Base-by-base conservation (phyloP, 2,113 vertebrate genomes). In the Triplophysa dalaica region DNA sequence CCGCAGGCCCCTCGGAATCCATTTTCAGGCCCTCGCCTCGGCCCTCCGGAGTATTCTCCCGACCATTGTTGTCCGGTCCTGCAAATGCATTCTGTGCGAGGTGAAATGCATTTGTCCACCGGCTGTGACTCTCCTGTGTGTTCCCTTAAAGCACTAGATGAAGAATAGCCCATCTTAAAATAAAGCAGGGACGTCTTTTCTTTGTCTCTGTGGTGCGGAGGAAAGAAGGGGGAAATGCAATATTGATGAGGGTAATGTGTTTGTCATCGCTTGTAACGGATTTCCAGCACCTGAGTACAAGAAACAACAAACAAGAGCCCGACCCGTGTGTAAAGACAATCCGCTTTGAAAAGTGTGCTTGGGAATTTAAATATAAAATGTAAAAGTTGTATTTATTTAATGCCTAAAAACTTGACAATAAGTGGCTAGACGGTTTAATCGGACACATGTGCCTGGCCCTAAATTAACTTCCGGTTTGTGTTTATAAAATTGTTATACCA, bases 211-310 rank as follows among this genome's bases (percentile, higher is more conserved):
- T 81, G 82, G 86, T 84, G 85, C 89, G 87, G 89, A 87, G 86
- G 84, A 87, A 90, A 90, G 91, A 87, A 75, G 78, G 82, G 86
- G 26, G 72, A 73, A 83, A 93, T 97, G 93, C 92, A 95, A 94
- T 98, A 97, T 96, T 95, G 93, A 98, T 97, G 93, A 87, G 87
- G 64, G 73, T 93, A 94, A 96, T 94, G 91, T 91, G 88, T 94
- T 95, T 94, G 93, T 94, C 89, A 87, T 93, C 90, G 86, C 91
- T 86, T 92, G 89, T 89, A 93, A 92, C 89, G 87, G 78, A 77
- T 90, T 85, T 90, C 92, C 86, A 87, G 64, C 64, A 61, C 68
- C 68, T 29, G 63, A 80, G 80, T 54, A 45, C 62, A 60, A 29
- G 43, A 80, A 69, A 58, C 38, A 75, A 22, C 70, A 33, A 67